phyloP scores from a whole-genome alignment of 2,113 vertebrate species.

The Stigmatopora nigra region DNA sequence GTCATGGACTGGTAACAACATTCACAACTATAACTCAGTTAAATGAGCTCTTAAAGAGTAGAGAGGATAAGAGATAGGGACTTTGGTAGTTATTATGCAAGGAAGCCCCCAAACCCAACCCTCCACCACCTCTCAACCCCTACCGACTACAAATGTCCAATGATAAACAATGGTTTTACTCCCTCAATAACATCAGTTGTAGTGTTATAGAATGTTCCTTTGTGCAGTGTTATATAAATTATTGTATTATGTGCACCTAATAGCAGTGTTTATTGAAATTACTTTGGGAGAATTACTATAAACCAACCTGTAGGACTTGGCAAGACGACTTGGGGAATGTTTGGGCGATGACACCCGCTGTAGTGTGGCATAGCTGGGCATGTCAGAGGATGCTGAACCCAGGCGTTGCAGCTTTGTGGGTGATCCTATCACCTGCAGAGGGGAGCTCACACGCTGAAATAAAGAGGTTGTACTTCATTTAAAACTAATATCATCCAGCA shows the following conservation, averaged over 20 bases:
- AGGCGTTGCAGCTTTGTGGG: slow-evolving; percentile 90
- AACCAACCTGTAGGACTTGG: slow-evolving; percentile 86
- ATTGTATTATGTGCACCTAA: neutral
- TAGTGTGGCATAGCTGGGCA: slow-evolving; percentile 83
- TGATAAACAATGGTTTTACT: neutral
- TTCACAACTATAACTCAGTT: neutral
- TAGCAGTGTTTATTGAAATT: slow-evolving; percentile 1
- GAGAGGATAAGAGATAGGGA: neutral
- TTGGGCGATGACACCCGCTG: slow-evolving; percentile 88
- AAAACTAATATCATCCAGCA: slow-evolving; percentile 29
- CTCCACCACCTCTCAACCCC: neutral
- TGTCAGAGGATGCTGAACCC: slow-evolving; percentile 82
- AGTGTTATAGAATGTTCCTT: neutral
- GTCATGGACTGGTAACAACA: neutral
- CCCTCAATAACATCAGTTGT: neutral
- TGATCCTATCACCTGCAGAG: slow-evolving; percentile 81
- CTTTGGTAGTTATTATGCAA: neutral
- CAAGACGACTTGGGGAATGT: slow-evolving; percentile 89
- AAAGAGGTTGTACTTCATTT: slow-evolving; percentile 32
- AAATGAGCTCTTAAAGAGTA: neutral
- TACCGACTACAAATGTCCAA: neutral
- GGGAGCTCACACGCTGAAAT: slow-evolving; percentile 84
- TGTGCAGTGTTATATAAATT: neutral
- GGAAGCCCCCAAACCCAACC: too few species aligned
- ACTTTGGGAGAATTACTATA: neutral